A percentile compares a stretch with the other conserved stretches of the same genome.
These are phyloP conservation scores for Trigoniulus corallinus DNA, from an alignment of 1,140 invertebrate species.

Conservation along the genomic window DNA sequence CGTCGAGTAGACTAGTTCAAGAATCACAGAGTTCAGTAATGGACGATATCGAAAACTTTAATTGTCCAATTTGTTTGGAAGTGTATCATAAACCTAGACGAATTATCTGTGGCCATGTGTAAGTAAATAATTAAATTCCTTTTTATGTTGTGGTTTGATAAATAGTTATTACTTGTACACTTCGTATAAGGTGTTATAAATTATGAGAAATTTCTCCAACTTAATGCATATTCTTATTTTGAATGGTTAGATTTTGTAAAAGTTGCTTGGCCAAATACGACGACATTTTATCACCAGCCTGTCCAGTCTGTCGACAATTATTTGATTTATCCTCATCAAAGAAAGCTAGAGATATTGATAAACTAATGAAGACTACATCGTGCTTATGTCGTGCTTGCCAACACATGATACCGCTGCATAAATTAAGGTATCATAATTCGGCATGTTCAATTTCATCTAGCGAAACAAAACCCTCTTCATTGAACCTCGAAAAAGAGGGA, in stretches of 20 bases:
- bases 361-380: constrained; percentile 2
- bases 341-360: constrained; percentile 3
- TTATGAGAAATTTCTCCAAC: too few species aligned
- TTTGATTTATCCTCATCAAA: not conserved
- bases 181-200: too few species aligned
- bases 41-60: not conserved
- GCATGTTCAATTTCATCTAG: not conserved
- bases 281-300: constrained; percentile 1
- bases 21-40: not conserved
- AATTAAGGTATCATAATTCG: not conserved
- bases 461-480: too few species aligned
- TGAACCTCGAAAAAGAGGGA: too few species aligned
- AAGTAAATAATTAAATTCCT: not conserved
- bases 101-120: not conserved
- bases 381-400: constrained; percentile 12
- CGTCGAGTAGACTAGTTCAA: too few species aligned
- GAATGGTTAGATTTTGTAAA: constrained; percentile 3
- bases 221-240: too few species aligned
- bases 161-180: not conserved
- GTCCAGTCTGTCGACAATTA: constrained; percentile 3
- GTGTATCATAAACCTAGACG: not conserved
- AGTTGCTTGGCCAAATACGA: not conserved
- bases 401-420: constrained; percentile 5
- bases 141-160: not conserved
- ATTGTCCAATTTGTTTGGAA: not conserved